phyloP scores from a whole-genome alignment of 2,113 vertebrate genomes.

The Campylorhamphus procurvoides region DNA sequence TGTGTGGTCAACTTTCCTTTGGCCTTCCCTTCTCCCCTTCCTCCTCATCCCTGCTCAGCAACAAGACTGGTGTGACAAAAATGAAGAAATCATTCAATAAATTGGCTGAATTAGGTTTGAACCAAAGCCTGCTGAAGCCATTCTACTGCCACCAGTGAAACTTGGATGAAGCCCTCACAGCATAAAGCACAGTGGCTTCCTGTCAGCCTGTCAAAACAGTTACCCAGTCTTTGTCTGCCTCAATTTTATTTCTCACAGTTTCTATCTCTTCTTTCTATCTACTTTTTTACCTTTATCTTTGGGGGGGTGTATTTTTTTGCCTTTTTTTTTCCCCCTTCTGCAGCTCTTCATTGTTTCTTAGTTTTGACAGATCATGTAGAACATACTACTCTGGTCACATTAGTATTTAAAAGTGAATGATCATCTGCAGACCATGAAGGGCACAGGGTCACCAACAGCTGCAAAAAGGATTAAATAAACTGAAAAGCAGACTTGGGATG shows the following conservation, averaged over 20 bases:
- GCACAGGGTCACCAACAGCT: not conserved
- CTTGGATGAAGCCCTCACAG: not conserved
- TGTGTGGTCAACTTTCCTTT: slow-evolving; percentile 71
- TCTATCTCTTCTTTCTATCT: not conserved
- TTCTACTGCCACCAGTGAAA: slow-evolving; percentile 15
- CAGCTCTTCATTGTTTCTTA: not conserved
- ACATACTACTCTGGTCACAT: not conserved
- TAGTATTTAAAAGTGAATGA: not conserved
- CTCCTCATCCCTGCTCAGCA: slow-evolving; percentile 43
- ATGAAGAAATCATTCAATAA: slow-evolving; percentile 49
- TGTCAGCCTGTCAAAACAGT: not conserved
- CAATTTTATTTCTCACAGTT: not conserved
- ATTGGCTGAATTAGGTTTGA: slow-evolving; percentile 36
- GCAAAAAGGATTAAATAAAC: not conserved
- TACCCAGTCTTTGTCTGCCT: not conserved
- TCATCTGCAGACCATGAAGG: not conserved
- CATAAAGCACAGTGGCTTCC: slow-evolving; percentile 18
- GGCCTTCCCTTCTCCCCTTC: not conserved
- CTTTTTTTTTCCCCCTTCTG: not conserved
- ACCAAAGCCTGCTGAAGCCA: slow-evolving; percentile 17
- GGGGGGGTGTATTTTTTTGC: too few species aligned
- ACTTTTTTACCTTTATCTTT: not conserved
- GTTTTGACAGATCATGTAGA: not conserved
- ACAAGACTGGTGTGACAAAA: slow-evolving; percentile 23
- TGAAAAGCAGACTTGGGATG: not conserved